Evolutionary conservation across 2,888 invertebrate species (phyloP).

Genomic region (Melinaea menophilus): DNA sequence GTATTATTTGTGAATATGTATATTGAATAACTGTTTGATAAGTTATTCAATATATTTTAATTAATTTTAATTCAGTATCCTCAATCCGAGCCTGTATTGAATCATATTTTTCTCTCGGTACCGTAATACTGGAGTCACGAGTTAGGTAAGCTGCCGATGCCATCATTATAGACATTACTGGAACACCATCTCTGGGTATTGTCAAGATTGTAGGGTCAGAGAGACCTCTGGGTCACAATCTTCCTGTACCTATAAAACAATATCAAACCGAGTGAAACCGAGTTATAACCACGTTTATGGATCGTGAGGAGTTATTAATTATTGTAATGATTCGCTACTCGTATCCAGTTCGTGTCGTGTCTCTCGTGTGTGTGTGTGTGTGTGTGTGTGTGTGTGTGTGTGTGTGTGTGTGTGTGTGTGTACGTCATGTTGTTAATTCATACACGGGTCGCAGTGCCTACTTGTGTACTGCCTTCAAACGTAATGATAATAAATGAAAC

Average conservation of each 20-base stretch:
- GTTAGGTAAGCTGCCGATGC: conserved; percentile 72
- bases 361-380: conserved; percentile 22
- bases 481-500: too few species aligned
- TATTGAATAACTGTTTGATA: too few species aligned
- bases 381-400: conserved; percentile 12
- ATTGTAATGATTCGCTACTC: conserved; percentile 62
- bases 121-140: conserved; percentile 77
- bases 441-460: too few species aligned
- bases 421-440: conserved; percentile 13
- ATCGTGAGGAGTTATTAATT: conserved; percentile 73
- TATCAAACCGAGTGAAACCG: conserved; percentile 68
- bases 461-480: too few species aligned
- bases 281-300: conserved; percentile 57
- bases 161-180: conserved; percentile 73
- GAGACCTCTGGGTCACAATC: conserved; percentile 65
- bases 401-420: conserved; percentile 7
- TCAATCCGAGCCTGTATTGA: conserved; percentile 38
- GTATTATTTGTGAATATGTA: too few species aligned
- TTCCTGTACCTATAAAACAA: conserved; percentile 72
- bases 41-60: conserved; percentile 13
- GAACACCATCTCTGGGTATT: conserved; percentile 70
- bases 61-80: conserved; percentile 19
- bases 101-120: conserved; percentile 70
- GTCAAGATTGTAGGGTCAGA: conserved; percentile 77
- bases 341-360: conserved; percentile 47